These are phyloP conservation scores for Archilochus colubris DNA, from an alignment of 2,113 vertebrate species.

Conservation along the genomic window DNA sequence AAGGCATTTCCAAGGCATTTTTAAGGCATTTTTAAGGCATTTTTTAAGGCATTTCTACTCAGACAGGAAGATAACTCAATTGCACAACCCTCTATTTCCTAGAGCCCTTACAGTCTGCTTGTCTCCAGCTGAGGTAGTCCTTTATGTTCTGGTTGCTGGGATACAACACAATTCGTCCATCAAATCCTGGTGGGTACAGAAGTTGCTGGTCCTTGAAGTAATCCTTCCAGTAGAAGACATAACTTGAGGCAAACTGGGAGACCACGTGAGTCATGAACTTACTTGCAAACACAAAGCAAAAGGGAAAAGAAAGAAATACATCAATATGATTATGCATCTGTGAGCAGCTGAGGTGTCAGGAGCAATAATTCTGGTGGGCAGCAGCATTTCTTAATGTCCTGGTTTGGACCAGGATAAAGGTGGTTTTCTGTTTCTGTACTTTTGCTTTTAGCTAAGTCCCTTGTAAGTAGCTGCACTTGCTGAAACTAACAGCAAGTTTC, in stretches of 20 bases:
- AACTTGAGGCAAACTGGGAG: constrained; percentile 97
- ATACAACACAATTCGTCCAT: constrained; percentile 93
- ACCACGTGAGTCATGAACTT: constrained; percentile 97
- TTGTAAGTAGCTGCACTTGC: too few species aligned
- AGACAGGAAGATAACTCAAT: neutral
- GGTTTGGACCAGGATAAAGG: too few species aligned
- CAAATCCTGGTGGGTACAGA: constrained; percentile 92
- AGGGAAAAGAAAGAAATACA: neutral
- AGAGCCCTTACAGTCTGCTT: constrained; percentile 92
- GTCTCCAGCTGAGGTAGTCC: constrained; percentile 98
- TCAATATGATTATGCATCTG: neutral
- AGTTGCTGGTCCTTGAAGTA: constrained; percentile 91
- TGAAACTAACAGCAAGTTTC: too few species aligned
- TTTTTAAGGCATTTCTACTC: neutral
- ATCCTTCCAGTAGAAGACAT: constrained; percentile 95
- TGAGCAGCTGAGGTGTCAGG: neutral
- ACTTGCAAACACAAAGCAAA: constrained; percentile 76
- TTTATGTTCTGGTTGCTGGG: constrained; percentile 91
- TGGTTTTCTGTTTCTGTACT: too few species aligned
- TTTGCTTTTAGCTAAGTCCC: too few species aligned
- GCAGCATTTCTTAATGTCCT: neutral
- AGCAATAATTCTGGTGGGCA: neutral
- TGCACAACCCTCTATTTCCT: neutral
- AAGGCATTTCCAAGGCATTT: too few species aligned
- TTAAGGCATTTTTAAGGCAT: too few species aligned